A percentile compares a stretch with the other conserved stretches of the same genome.
phyloP scores from a whole-genome alignment of 2,888 invertebrate genomes.

The Eupithecia tripunctaria region DNA sequence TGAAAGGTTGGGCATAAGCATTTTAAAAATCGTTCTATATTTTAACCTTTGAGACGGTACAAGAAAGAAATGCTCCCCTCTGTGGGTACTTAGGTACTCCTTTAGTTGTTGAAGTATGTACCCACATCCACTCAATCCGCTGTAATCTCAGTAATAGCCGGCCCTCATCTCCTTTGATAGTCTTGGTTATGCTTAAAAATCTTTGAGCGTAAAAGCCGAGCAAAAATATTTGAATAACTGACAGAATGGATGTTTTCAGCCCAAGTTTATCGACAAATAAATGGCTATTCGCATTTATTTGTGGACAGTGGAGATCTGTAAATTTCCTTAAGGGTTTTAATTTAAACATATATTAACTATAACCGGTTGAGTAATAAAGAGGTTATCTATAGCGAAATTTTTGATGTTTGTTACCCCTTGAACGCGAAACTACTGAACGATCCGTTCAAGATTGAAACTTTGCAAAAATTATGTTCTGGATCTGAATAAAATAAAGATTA shows the following conservation, averaged over 20 bases:
- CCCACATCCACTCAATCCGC: conserved; percentile 10
- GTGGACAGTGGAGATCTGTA: background rate
- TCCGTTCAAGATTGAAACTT: too few species aligned
- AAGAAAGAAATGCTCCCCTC: background rate
- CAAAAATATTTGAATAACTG: conserved; percentile 8
- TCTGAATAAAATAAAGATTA: too few species aligned
- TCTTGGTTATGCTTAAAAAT: conserved; percentile 12
- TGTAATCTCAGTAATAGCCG: conserved; percentile 19
- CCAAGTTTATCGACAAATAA: background rate
- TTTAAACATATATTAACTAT: too few species aligned
- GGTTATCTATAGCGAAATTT: too few species aligned
- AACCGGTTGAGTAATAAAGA: too few species aligned
- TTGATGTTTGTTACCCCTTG: too few species aligned
- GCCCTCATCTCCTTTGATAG: conserved; percentile 26
- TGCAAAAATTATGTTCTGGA: too few species aligned
- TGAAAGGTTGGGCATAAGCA: background rate
- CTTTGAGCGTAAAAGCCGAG: conserved; percentile 7
- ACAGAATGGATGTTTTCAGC: background rate
- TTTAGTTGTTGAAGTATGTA: conserved; percentile 14
- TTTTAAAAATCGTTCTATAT: background rate
- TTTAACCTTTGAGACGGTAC: background rate
- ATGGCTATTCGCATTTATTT: background rate
- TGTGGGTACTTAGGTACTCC: too few species aligned
- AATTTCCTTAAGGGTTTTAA: background rate
- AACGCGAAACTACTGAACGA: too few species aligned